Conservation (phyloP, 2,888 invertebrate species). For the Trichogramma dendrolimi region DNA sequence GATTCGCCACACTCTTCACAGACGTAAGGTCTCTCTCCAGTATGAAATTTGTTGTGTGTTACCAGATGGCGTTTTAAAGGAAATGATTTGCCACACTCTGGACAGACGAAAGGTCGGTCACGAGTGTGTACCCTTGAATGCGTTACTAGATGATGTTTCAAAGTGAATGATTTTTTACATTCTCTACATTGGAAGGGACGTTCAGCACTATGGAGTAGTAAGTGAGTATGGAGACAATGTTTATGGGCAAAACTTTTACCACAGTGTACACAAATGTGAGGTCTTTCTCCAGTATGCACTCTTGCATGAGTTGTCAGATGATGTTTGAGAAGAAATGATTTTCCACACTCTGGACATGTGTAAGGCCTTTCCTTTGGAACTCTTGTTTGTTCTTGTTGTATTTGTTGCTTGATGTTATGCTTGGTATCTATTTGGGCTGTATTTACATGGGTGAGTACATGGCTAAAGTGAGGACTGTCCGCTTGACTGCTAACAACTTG, state of each 20-base stretch:
- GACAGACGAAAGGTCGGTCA: conserved; percentile 77
- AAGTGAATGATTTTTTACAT: conserved; percentile 81
- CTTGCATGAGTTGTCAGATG: conserved; percentile 79
- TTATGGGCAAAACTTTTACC: conserved; percentile 79
- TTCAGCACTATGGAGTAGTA: conserved; percentile 75
- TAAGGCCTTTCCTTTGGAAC: conserved; percentile 70
- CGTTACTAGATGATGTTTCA: conserved; percentile 79
- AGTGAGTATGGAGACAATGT: conserved; percentile 78
- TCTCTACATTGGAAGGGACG: conserved; percentile 79
- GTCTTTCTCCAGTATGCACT: conserved; percentile 76
- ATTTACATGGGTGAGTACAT: conserved; percentile 49
- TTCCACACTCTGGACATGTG: conserved; percentile 78
- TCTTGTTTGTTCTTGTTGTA: conserved; percentile 58
- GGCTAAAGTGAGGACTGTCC: conserved; percentile 47
- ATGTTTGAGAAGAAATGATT: conserved; percentile 78
- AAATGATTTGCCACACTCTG: conserved; percentile 77
- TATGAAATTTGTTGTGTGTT: conserved; percentile 82
- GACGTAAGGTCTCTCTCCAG: conserved; percentile 78
- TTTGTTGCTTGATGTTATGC: conserved; percentile 56
- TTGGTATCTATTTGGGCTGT: conserved; percentile 56
- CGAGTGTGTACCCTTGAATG: conserved; percentile 76
- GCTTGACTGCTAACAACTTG: conserved; percentile 46
- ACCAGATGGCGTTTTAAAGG: conserved; percentile 78
- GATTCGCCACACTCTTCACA: conserved; percentile 89
- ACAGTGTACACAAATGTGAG: conserved; percentile 74